Base-by-base conservation (phyloP, 2,888 invertebrate species). In the Leptarthrus brevirostris region DNA sequence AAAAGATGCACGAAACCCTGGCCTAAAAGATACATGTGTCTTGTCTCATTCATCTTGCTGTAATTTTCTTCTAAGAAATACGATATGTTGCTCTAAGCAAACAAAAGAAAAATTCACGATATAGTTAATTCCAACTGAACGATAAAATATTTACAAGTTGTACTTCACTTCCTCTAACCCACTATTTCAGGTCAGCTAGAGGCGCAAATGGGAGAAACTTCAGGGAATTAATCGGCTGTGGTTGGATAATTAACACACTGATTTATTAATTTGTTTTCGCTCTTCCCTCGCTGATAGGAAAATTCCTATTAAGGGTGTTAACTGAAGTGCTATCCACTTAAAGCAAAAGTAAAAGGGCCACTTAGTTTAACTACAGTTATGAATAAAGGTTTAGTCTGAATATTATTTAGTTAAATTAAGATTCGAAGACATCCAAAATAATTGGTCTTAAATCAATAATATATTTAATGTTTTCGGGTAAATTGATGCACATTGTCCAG, bases 141-240 rank as follows among this genome's bases (percentile, higher is more conserved):
- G 69, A 69, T 69, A 69, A 69, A 69, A 69, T 69, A 69, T 69
- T 69, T 69, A 69, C 69, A 69, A 69, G 69, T 69, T 69, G 69
- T 69, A 69, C 52, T 52, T 49, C 69, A 16, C 52, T 34, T 58
- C 44, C 64, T 64, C 44, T n/a, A 24, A 64, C 22, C 24, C 22
- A 64, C 64, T 64, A 44, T 26, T 30, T 26, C 52, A 69, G 52
- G 49, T 52, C 69, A 52, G 52, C 30, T 30, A 30, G 69, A 69
- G 52, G 69, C 49, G 69, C 69, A 69, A 69, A 69, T 69, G 69
- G 72, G 49, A 58, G 61, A 36, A 61, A 72, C 72, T 72, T 72
- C 52, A 72, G 72, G 58, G 49, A 72, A 72, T 72, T 72, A 72
- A 72, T 58, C 61, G 72, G 72, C 61, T 72, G 72, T 72, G 72